phyloP scores from a whole-genome alignment of 1,140 invertebrate species.

The Drosophila setifemur region DNA sequence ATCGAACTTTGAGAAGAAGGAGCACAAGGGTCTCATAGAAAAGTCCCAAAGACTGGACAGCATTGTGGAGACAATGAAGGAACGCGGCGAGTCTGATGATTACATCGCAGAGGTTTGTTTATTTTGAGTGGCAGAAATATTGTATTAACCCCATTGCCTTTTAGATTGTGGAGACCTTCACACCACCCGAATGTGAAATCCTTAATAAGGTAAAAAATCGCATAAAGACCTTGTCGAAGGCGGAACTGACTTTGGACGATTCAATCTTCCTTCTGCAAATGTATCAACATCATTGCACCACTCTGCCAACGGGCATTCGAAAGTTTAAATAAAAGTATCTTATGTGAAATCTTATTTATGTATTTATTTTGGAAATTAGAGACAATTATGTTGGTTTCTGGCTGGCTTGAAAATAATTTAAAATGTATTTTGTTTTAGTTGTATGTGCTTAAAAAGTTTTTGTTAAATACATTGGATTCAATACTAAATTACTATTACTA shows the following conservation, averaged over 20 bases:
- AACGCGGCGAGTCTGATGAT: slow-evolving; percentile 88
- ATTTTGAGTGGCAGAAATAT: not conserved
- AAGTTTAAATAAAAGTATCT: slow-evolving; percentile 75
- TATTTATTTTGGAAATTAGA: not conserved
- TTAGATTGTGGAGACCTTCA: slow-evolving; percentile 90
- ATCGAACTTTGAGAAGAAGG: slow-evolving; percentile 85
- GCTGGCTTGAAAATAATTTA: no score
- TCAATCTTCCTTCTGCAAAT: slow-evolving; percentile 89
- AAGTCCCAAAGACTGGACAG: slow-evolving; percentile 92
- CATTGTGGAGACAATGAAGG: slow-evolving; percentile 89
- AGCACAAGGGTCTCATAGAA: slow-evolving; percentile 90
- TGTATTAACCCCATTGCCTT: slow-evolving; percentile 39
- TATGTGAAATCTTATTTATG: slow-evolving; percentile 7
- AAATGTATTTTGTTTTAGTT: no score
- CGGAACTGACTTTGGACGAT: slow-evolving; percentile 88
- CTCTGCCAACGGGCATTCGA: slow-evolving; percentile 48
- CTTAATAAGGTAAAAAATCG: slow-evolving; percentile 86
- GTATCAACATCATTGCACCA: slow-evolving; percentile 83
- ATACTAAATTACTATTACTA: no score
- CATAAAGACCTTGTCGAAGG: slow-evolving; percentile 87
- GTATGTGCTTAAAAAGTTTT: no score
- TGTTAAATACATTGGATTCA: no score
- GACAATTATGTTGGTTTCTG: no score
- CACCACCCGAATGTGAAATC: slow-evolving; percentile 88
- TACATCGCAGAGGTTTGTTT: slow-evolving; percentile 88